Base-by-base conservation (phyloP, 2,797 vertebrate species). In the Meriones psammophilus region DNA sequence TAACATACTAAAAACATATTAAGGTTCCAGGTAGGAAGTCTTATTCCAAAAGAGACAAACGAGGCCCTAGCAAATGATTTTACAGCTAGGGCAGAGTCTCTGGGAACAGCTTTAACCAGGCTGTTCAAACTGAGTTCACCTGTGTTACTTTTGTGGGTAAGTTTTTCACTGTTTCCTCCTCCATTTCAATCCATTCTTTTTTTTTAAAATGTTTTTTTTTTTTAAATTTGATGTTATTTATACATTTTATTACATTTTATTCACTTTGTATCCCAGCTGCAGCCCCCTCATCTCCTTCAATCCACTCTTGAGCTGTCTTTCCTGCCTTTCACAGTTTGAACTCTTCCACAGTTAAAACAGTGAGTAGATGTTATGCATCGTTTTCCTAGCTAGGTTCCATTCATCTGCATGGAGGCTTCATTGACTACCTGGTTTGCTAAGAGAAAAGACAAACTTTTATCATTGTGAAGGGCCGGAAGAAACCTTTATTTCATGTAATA, bases 61-160 rank as follows among this genome's bases (percentile, higher is more conserved):
- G 39, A 64, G 36, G 26, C 58, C 36, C 10, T 85, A 68, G 39
- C 42, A 54, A 85, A 50, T 15, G 42, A 54, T 76, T 76, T 76
- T 46, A 54, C 30, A 68, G 30, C 12, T n/a, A 50, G 39, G 36
- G 56, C 64, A 87, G 58, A 89, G 46, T 42, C 54, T 79, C 36
- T 64, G 15, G 64, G 30, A 84, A 91, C 58, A 88, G 5, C 39
- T 89, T 96, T 39, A 69, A 8, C 58, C 56, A 26, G 42, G 17
- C 26, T 62, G 50, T 91, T 96, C 78, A 62, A 92, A 94, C 85
- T 84, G 79, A 60, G 3, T 76, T 88, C 13, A 64, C 54, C 56
- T 66, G 17, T 91, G 50, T 94, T 68, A 76, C 93, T 93, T 92
- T 95, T 78, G 87, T 66, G 8, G 50, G 39, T 73, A 95, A 74